Evolutionary conservation across 2,888 invertebrate species (phyloP).

Genomic region (Seira sanloemensis): DNA sequence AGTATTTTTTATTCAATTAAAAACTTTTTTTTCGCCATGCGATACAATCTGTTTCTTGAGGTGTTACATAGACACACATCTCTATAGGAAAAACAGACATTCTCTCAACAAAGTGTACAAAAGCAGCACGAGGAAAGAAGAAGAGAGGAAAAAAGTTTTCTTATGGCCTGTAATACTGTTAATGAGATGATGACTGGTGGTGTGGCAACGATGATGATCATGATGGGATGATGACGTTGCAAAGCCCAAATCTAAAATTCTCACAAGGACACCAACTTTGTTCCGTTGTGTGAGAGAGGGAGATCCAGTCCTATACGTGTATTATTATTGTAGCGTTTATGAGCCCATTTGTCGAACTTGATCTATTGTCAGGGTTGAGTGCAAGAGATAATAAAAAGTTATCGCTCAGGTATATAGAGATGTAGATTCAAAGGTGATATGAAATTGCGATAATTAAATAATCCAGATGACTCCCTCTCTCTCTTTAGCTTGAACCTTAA

Average conservation of each 20-base stretch:
- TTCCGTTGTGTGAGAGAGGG: slow-evolving; percentile 38
- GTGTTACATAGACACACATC: not conserved
- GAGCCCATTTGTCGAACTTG: not conserved
- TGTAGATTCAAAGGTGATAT: too few relatives aligned
- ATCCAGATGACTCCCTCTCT: too few relatives aligned
- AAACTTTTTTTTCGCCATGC: slow-evolving; percentile 10
- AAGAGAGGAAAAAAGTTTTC: not conserved
- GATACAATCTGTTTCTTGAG: slow-evolving; percentile 15
- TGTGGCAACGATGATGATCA: not conserved
- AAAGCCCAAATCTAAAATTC: slow-evolving; percentile 2
- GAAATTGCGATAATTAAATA: too few relatives aligned
- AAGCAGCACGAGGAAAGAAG: too few relatives aligned
- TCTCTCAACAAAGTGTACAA: too few relatives aligned
- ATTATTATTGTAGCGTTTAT: not conserved
- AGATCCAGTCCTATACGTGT: too few relatives aligned
- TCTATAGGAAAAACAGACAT: not conserved
- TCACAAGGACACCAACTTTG: slow-evolving; percentile 56
- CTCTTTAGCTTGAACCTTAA: too few relatives aligned
- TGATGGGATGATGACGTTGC: not conserved
- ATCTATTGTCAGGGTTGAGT: not conserved
- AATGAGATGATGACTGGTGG: slow-evolving; percentile 15
- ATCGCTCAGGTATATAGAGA: too few relatives aligned
- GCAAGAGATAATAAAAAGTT: too few relatives aligned
- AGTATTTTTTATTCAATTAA: not conserved
- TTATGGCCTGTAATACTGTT: slow-evolving; percentile 7